Base-by-base conservation (phyloP, 2,113 vertebrate genomes). In the Stegostoma tigrinum region DNA sequence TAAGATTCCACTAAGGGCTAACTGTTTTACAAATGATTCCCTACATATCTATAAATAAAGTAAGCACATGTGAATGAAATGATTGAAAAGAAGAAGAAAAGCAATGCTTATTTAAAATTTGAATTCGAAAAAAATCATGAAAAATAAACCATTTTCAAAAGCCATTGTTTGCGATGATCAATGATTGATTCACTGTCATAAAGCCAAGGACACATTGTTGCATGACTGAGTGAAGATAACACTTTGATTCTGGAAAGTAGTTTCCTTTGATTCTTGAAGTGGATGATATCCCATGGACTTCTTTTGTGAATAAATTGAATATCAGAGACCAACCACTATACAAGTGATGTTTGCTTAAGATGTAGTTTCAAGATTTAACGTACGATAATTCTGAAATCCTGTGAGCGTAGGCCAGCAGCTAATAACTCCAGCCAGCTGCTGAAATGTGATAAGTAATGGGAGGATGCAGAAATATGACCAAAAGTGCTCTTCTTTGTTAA, bases 301-400 rank as follows among this genome's bases (percentile, higher is more conserved):
- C 45, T 95, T 95, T 70, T 75, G 94, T 75, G 68, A 95, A 72
- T 95, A 52, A 95, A 75, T 72, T 95, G 94, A 52, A 72, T 72
- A 48, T 34, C 70, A 95, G 45, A 95, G 67, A 27, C 67, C 5
- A 24, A 34, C 34, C n/a, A 68, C 66, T 95, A 24, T 48, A 23
- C 64, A 72, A 52, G 27, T 19, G 45, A 48, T 95, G 68, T 95
- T 95, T 95, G 94, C 17, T 72, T 48, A 95, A 95, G 93, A 38
- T 95, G 45, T 30, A 70, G 68, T 75, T 95, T 95, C 94, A 72
- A 75, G 94, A 95, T 95, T 42, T 95, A 45, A 52, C 5, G 75
- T 34, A 3, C 15, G 94, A 95, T 95, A 34, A 52, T 30, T 70
- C 64, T 72, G 93, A 72, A 72, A 72, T 72, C 27, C 5, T 30